phyloP scores from a whole-genome alignment of 2,113 vertebrate genomes.

The Pangasianodon hypophthalmus region DNA sequence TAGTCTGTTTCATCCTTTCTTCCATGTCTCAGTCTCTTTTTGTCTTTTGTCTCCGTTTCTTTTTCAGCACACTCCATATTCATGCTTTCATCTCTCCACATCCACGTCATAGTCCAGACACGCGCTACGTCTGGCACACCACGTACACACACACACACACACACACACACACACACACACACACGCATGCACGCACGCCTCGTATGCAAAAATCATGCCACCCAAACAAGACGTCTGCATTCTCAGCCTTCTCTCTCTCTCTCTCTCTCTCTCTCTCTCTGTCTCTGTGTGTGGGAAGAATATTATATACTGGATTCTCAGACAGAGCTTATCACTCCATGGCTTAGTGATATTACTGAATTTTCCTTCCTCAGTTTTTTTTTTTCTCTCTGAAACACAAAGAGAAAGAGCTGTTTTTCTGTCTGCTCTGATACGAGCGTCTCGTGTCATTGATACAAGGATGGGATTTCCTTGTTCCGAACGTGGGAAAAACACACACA shows the following conservation, averaged over 20 bases:
- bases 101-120: slow-evolving; percentile 26
- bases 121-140: background rate
- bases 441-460: slow-evolving; percentile 8
- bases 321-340: background rate
- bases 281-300: background rate
- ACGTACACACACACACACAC: background rate
- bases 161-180: background rate
- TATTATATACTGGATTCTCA: background rate
- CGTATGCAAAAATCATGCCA: background rate
- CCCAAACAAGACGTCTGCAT: background rate
- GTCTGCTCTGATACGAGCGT: slow-evolving; percentile 12
- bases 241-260: background rate
- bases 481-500: slow-evolving; percentile 21
- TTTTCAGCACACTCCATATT: slow-evolving; percentile 15
- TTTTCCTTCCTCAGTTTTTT: background rate
- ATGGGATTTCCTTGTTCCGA: slow-evolving; percentile 43
- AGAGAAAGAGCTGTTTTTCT: background rate
- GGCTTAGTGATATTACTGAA: background rate
- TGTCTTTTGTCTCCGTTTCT: background rate
- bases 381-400: background rate
- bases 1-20: slow-evolving; percentile 2
- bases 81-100: slow-evolving; percentile 24
- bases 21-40: background rate
- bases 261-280: background rate
- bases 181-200: background rate